Base-by-base conservation (phyloP, 2,113 vertebrate species). In the Perca flavescens region DNA sequence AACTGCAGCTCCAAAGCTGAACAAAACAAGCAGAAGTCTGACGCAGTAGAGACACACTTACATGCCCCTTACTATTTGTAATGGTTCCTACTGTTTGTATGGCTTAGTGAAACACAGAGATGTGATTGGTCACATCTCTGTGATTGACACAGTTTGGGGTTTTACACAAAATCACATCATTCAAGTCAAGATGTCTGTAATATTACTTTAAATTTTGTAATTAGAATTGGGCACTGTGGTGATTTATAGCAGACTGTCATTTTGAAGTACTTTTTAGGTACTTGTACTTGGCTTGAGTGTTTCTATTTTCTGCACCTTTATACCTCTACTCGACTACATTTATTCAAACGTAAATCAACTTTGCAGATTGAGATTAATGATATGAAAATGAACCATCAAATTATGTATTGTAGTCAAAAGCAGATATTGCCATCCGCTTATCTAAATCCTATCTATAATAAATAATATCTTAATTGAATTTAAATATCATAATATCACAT, bases 11-110 rank as follows among this genome's bases (percentile, higher is more conserved):
- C 62, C 25, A 19, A 22, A 68, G 71, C n/a, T 31, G 17, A 36
- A 76, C 53, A 74, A 65, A 80, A 66, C 61, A 77, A 68, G 4
- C 15, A 46, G 12, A 74, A 40, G 3, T 47, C 49, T 36, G 16
- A 50, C 28, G 36, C 31, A 6, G 17, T 2, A 8, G 46, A 84
- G 21, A 47, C 49, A 7, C 36, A 57, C 46, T 12, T 2, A 22
- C 52, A 7, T 4, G 19, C 62, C 47, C 5, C 34, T 0, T 16
- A 52, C 14, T 65, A 6, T 13, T 28, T 64, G 8, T 21, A 61
- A 2, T 9, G 28, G 1, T 19, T 58, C 13, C 53, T 6, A 1
- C 21, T 54, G 31, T 28, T 47, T 15, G 25, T 15, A 3, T 21
- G 40, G 22, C 58, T 28, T 40, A 8, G 5, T 52, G 8, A 31